Evolutionary conservation across 2,113 vertebrate genomes (phyloP).

Genomic region (Barnardius zonarius): DNA sequence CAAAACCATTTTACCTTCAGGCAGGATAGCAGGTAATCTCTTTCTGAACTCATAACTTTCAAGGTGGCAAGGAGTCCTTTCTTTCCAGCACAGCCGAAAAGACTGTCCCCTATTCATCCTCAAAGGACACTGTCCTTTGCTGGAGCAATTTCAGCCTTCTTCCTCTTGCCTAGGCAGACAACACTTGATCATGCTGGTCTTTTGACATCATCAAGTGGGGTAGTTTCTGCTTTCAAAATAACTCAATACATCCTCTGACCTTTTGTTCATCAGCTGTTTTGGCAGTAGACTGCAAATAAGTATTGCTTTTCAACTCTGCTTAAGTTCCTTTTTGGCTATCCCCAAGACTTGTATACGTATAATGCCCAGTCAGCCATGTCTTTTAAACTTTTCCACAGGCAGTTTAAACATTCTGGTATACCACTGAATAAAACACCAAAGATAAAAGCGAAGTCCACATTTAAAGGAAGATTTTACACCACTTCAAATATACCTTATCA

Average conservation of each 20-base stretch:
- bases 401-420: not conserved
- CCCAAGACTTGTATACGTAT: not conserved
- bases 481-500: not conserved
- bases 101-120: not conserved
- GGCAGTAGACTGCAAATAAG: not conserved
- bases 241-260: not conserved
- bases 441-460: not conserved
- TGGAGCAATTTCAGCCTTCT: not conserved
- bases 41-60: not conserved
- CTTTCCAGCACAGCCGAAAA: not conserved
- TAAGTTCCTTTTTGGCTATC: not conserved
- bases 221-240: not conserved
- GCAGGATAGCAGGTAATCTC: not conserved
- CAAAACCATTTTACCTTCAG: not conserved
- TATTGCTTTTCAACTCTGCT: not conserved
- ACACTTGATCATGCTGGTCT: not conserved
- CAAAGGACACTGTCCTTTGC: not conserved
- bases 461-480: not conserved
- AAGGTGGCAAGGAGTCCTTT: not conserved
- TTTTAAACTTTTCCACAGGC: not conserved
- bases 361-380: not conserved
- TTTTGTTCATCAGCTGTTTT: not conserved
- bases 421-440: not conserved
- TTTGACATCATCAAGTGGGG: not conserved
- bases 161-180: not conserved